These are phyloP conservation scores for Patella pellucida DNA, from an alignment of 2,888 invertebrate genomes.

Conservation along the genomic window DNA sequence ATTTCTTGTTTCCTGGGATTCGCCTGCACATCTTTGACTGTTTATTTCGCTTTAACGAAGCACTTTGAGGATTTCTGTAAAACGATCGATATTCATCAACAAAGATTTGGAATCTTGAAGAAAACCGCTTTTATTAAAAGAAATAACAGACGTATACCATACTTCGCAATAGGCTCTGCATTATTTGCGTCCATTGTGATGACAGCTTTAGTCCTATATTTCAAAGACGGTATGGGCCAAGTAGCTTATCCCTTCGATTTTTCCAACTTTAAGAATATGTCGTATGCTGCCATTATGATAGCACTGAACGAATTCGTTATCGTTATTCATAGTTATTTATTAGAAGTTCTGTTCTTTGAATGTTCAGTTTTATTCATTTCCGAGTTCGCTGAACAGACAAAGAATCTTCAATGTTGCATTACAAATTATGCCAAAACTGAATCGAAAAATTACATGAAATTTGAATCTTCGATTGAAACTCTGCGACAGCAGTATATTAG, in stretches of 20 bases:
- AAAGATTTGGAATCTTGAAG: not conserved
- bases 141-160: too few relatives aligned
- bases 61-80: not conserved
- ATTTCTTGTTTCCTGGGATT: not conserved
- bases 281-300: too few relatives aligned
- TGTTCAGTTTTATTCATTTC: too few relatives aligned
- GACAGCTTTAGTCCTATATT: too few relatives aligned
- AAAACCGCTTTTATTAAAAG: too few relatives aligned
- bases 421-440: not conserved
- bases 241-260: not conserved
- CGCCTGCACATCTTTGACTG: not conserved
- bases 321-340: too few relatives aligned
- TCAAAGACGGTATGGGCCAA: not conserved
- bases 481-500: not conserved
- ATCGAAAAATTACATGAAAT: not conserved
- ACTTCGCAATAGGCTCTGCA: too few relatives aligned
- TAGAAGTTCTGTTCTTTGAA: too few relatives aligned
- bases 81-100: not conserved
- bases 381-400: not conserved
- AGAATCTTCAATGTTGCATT: not conserved
- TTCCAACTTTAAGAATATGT: not conserved
- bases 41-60: not conserved
- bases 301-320: too few relatives aligned
- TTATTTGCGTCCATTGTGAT: too few relatives aligned
- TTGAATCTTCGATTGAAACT: not conserved